These are phyloP conservation scores for Camponotus floridanus DNA, from an alignment of 1,140 invertebrate species.

Conservation along the genomic window DNA sequence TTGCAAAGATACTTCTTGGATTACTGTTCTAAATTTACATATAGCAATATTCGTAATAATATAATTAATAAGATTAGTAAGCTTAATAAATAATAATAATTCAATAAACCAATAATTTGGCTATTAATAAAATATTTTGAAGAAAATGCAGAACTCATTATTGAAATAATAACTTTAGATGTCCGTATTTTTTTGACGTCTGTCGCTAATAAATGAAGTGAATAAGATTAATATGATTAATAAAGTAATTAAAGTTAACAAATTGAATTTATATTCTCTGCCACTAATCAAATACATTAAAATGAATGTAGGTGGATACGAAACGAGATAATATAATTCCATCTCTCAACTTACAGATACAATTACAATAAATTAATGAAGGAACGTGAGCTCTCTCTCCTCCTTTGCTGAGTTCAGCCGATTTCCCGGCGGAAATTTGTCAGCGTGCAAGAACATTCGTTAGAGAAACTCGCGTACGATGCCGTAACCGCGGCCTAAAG, in stretches of 20 bases:
- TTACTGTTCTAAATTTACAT: background rate
- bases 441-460: conserved; percentile 32
- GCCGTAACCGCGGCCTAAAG: conserved; percentile 29
- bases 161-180: background rate
- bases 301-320: conserved; percentile 2
- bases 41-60: background rate
- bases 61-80: conserved; percentile 21
- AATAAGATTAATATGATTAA: background rate
- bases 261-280: conserved; percentile 16
- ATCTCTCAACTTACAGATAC: conserved; percentile 14
- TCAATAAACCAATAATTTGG: background rate
- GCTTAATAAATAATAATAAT: background rate
- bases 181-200: background rate
- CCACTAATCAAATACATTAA: conserved; percentile 22
- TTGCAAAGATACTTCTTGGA: background rate
- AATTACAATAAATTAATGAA: conserved; percentile 41
- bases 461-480: conserved; percentile 23
- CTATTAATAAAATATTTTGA: background rate
- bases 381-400: background rate
- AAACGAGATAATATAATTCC: conserved; percentile 14
- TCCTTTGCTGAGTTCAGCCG: background rate
- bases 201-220: conserved; percentile 11
- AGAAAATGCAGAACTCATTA: background rate
- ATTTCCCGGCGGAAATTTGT: conserved; percentile 34
- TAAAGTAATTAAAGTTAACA: background rate